Conservation (phyloP, 1,140 invertebrate genomes). For the Aphaenogaster rudis region DNA sequence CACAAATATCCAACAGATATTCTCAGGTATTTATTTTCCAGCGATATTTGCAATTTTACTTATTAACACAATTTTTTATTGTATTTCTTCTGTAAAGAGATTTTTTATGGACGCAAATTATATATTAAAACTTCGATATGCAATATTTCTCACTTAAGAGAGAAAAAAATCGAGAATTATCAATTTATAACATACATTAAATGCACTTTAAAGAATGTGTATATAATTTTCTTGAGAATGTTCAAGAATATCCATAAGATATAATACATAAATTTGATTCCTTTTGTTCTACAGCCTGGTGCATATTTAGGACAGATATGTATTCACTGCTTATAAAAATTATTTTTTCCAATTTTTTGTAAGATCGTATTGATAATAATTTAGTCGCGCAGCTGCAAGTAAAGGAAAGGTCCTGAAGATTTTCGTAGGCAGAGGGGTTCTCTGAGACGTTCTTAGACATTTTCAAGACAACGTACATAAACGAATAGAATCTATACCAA, state of each 20-base stretch:
- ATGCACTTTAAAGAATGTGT: neutral
- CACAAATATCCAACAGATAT: conserved; percentile 35
- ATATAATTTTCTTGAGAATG: neutral
- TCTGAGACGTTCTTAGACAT: neutral
- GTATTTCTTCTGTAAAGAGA: neutral
- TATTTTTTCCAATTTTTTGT: neutral
- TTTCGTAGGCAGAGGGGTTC: conserved; percentile 4
- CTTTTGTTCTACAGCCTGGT: neutral
- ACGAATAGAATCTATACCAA: conserved; percentile 38
- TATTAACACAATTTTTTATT: neutral
- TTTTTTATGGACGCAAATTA: neutral
- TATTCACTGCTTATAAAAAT: neutral
- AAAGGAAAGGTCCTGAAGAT: neutral
- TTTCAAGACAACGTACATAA: conserved; percentile 20
- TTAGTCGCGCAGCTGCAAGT: neutral
- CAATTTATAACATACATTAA: conserved; percentile 12
- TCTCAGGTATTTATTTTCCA: neutral
- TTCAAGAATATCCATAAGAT: conserved; percentile 32
- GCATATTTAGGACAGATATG: neutral
- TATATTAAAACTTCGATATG: conserved; percentile 1
- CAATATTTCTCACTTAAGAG: neutral
- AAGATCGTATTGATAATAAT: conserved; percentile 12
- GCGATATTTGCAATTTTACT: neutral
- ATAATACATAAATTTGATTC: neutral
- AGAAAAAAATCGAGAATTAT: neutral